Base-by-base conservation (phyloP, 1,140 invertebrate genomes). In the Parasteatoda tepidariorum region DNA sequence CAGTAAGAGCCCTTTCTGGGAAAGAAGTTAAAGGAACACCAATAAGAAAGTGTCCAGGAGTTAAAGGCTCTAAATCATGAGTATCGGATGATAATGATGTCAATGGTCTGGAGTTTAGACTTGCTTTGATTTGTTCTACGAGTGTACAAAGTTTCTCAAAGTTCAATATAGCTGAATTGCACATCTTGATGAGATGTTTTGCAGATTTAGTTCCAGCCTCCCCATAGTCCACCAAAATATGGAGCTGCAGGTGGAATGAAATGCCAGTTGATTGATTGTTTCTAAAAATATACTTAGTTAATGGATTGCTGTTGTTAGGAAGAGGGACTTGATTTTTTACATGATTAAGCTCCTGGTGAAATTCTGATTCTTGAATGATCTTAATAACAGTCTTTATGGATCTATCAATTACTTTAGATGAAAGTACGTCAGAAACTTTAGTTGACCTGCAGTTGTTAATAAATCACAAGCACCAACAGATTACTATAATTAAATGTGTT, bases 231-330 rank as follows among this genome's bases (percentile, higher is more conserved):
- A 3, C 76, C 84, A 74, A 90, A 89, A 86, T 90, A 88, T 3
- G 88, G 87, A 11, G 88, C 86, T 11, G 61, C n/a, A 22, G 89
- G 87, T 3, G 90, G 90, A 83, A 88, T 89, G 78, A 91, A 90
- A 59, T 89, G 70, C 79, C 81, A 85, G 6, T 76, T 48, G 24
- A 38, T 71, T 28, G 26, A 30, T 9, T 57, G 18, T 18, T 7
- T 48, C 7, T 9, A 48, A 48, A 9, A n/a, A n/a, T n/a, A n/a
- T n/a, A n/a, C n/a, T n/a, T n/a, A n/a, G n/a, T n/a, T n/a, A n/a
- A n/a, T n/a, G n/a, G n/a, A n/a, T n/a, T n/a, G n/a, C n/a, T n/a
- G n/a, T n/a, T n/a, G n/a, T n/a, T n/a, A n/a, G n/a, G n/a, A n/a
- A n/a, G n/a, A n/a, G n/a, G n/a, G n/a, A n/a, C n/a, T n/a, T n/a